Evolutionary conservation across 2,888 invertebrate genomes (phyloP).

Genomic region (Drosophila greeni): DNA sequence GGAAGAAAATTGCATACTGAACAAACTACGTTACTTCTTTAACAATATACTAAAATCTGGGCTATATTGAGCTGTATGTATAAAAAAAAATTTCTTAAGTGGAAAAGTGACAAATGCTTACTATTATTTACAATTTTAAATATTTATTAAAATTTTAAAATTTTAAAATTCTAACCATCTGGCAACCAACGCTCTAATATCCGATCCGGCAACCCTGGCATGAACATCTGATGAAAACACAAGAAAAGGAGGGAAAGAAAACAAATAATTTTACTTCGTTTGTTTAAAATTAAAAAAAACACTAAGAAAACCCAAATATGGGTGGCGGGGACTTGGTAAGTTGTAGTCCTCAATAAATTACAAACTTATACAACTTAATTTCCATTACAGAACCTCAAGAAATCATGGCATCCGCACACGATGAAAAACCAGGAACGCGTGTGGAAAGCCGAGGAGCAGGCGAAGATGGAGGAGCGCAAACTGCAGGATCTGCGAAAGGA

Average conservation of each 20-base stretch:
- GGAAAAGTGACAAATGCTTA: not conserved
- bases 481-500: slow-evolving; percentile 85
- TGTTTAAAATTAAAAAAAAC: slow-evolving; percentile 1
- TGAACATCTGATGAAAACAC: slow-evolving; percentile 17
- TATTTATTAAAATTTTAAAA: not conserved
- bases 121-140: not conserved
- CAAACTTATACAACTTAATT: not conserved
- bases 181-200: not conserved
- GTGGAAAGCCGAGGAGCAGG: slow-evolving; percentile 89
- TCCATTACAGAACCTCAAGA: slow-evolving; percentile 84
- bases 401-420: slow-evolving; percentile 89
- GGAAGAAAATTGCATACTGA: not conserved
- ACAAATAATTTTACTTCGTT: slow-evolving; percentile 16
- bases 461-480: slow-evolving; percentile 84
- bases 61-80: too few species aligned
- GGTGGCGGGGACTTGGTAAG: slow-evolving; percentile 77
- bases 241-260: slow-evolving; percentile 33
- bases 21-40: not conserved
- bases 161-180: not conserved
- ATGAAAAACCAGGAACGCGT: slow-evolving; percentile 88
- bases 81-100: too few species aligned
- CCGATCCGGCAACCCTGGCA: not conserved
- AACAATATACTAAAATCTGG: too few species aligned
- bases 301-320: slow-evolving; percentile 51
- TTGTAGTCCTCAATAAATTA: not conserved